Base-by-base conservation (phyloP, 2,888 invertebrate genomes). In the Heliconius sara region DNA sequence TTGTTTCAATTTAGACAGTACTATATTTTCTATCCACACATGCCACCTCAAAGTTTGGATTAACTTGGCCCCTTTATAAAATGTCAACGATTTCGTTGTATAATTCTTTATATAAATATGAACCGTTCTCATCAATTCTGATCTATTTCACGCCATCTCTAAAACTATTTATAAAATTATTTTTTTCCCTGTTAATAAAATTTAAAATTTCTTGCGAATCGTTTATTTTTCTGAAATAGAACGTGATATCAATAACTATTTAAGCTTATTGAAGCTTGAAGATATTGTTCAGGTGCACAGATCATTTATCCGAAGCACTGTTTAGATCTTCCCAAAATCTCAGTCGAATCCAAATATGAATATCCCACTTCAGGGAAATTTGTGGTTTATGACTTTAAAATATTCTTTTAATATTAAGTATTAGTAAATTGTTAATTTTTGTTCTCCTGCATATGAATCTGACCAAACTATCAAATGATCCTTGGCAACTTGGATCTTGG, bases 361-460 rank as follows among this genome's bases (percentile, higher is more conserved):
- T 66, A 13, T 6, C 66, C 30, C 4, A 66, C 66, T 30, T 66
- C 66, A n/a, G 34, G 19, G 66, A 67, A 34, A 34, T 67, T 67
- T 67, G 16, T 66, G 66, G 66, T 66, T 16, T 13, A 66, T 66
- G 30, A 66, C 30, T 66, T 66, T 66, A 66, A 34, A 66, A 34
- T 66, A 66, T 13, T 16, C 19, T 16, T 66, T 66, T 5, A 66
- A 30, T 5, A 66, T 19, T 19, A 66, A 30, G 19, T 66, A 66
- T 16, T 66, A 6, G 66, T 65, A 25, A 12, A 25, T 27, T 27
- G 27, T 27, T 27, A 65, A 65, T 65, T 65, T 65, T 65, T 65
- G 7, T 65, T 65, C 65, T 65, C 27, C 25, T 12, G 65, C 25
- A 13, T 27, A 65, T 13, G 27, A 25, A 13, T 65, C 25, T 13